phyloP scores from a whole-genome alignment of 2,888 invertebrate species.

The Gerosis bhagava region DNA sequence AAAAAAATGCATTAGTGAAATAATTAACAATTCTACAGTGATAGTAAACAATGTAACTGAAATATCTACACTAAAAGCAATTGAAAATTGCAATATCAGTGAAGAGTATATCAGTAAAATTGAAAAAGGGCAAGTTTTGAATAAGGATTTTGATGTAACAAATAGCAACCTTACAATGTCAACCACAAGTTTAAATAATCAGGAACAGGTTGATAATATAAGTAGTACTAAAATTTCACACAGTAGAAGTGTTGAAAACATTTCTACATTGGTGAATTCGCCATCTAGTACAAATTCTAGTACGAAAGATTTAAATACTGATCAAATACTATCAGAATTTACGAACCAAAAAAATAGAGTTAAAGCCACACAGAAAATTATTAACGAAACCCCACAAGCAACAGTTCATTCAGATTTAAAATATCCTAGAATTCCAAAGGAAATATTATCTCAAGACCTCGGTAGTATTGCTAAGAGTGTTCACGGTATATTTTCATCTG shows the following conservation, averaged over 20 bases:
- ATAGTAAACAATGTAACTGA: too few species aligned
- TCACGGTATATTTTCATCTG: conserved; percentile 73
- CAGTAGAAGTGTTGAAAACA: conserved; percentile 67
- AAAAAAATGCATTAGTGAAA: too few species aligned
- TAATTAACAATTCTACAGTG: too few species aligned
- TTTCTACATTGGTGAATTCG: conserved; percentile 41
- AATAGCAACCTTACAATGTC: conserved; percentile 51
- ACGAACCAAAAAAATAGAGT: conserved; percentile 57
- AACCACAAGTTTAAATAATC: conserved; percentile 57
- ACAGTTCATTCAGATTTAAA: conserved; percentile 39
- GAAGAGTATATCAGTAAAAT: not conserved
- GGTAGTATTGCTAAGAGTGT: conserved; percentile 76
- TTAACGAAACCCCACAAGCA: conserved; percentile 44
- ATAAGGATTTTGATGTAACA: conserved; percentile 3
- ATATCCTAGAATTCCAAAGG: conserved; percentile 62
- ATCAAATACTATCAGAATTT: conserved; percentile 60
- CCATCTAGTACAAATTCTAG: conserved; percentile 34
- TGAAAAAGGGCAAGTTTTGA: not conserved
- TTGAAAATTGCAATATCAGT: too few species aligned
- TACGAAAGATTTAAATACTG: conserved; percentile 52
- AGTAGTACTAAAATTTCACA: conserved; percentile 43
- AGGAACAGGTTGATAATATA: conserved; percentile 34
- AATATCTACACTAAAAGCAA: too few species aligned
- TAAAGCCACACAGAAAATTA: conserved; percentile 55
- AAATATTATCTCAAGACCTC: conserved; percentile 65